Conservation (phyloP, 2,113 vertebrate species). For the Tringa solitaria region DNA sequence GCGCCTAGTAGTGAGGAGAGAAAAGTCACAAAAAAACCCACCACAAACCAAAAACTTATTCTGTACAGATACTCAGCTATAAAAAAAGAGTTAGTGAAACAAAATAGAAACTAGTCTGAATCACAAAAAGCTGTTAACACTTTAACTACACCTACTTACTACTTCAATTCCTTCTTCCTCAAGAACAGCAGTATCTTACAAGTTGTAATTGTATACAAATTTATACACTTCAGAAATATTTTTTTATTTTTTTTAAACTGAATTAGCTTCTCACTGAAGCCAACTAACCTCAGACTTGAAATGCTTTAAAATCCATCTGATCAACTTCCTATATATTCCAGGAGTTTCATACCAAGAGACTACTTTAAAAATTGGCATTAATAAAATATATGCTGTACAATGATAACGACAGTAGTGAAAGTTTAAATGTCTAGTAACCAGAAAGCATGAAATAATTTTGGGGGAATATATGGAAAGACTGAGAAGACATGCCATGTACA, state of each 20-base stretch:
- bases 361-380: not conserved
- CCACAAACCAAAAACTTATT: not conserved
- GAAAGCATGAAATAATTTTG: not conserved
- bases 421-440: not conserved
- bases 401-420: not conserved
- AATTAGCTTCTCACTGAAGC: not conserved
- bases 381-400: not conserved
- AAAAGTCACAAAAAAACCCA: not conserved
- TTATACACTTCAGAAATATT: not conserved
- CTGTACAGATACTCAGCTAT: not conserved
- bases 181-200: not conserved
- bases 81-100: not conserved
- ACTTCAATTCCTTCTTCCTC: not conserved
- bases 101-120: not conserved
- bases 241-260: not conserved
- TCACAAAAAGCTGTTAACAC: not conserved
- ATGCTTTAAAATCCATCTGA: not conserved
- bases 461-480: not conserved
- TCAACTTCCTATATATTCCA: not conserved
- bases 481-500: not conserved
- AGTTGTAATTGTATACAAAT: not conserved
- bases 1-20: constrained; percentile 43
- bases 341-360: not conserved
- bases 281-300: not conserved
- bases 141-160: not conserved